phyloP scores from a whole-genome alignment of 1,140 invertebrate species.

The Sinonovacula constricta region DNA sequence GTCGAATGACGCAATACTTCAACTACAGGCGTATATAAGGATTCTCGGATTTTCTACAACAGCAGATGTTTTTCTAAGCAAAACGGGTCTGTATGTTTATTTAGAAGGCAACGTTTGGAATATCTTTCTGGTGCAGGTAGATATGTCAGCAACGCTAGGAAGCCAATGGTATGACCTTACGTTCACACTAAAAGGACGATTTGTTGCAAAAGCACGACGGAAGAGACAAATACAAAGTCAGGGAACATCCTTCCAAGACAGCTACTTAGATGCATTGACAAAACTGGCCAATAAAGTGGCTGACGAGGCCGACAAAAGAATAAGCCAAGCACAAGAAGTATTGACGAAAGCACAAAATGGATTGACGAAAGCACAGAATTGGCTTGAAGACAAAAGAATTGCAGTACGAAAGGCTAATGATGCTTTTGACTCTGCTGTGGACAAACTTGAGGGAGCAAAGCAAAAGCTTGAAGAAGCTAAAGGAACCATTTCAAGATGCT shows the following conservation, averaged over 20 bases:
- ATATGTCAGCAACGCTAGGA: slow-evolving; percentile 10
- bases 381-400: slow-evolving; percentile 26
- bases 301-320: slow-evolving; percentile 2
- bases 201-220: background rate
- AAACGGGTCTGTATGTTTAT: slow-evolving; percentile 23
- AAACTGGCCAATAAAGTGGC: slow-evolving; percentile 3
- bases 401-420: slow-evolving; percentile 6
- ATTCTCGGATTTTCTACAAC: slow-evolving; percentile 15
- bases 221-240: background rate
- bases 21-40: background rate
- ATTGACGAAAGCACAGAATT: slow-evolving; percentile 17
- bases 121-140: slow-evolving; percentile 22
- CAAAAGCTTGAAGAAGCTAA: slow-evolving; percentile 40
- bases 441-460: slow-evolving; percentile 20
- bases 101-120: slow-evolving; percentile 38
- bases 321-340: slow-evolving; percentile 7
- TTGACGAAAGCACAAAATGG: slow-evolving; percentile 25
- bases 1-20: background rate
- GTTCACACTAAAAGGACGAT: slow-evolving; percentile 10
- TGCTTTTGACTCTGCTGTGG: slow-evolving; percentile 41
- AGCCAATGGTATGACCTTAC: slow-evolving; percentile 12
- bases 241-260: slow-evolving; percentile 21
- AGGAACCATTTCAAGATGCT: slow-evolving; percentile 33
- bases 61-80: slow-evolving; percentile 4
- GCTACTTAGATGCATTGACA: slow-evolving; percentile 32